phyloP scores from a whole-genome alignment of 2,113 vertebrate genomes.

The Paramisgurnus dabryanus region DNA sequence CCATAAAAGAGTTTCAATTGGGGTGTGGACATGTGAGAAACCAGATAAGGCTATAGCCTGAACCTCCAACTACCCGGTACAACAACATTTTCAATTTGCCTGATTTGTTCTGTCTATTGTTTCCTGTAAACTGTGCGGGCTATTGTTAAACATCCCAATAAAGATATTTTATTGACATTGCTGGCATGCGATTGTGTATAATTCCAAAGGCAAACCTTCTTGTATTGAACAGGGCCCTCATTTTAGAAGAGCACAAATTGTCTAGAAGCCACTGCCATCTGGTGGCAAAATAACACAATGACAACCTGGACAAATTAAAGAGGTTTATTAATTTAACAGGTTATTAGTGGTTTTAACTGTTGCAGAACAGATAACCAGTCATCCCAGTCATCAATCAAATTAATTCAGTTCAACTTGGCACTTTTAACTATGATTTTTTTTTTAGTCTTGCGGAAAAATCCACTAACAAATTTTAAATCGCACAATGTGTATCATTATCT shows the following conservation, averaged over 20 bases:
- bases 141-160: conserved; percentile 22
- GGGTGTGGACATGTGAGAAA: background rate
- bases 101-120: background rate
- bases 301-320: background rate
- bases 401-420: background rate
- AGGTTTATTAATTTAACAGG: background rate
- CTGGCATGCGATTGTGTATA: background rate
- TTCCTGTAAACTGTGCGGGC: background rate
- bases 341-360: background rate
- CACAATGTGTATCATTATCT: background rate
- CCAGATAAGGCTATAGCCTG: background rate
- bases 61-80: background rate
- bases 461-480: background rate
- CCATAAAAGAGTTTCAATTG: conserved; percentile 17
- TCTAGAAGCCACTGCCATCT: conserved; percentile 38
- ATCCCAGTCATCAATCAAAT: background rate
- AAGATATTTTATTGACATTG: background rate
- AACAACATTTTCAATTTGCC: conserved; percentile 2
- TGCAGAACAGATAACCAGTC: background rate
- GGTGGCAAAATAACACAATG: conserved; percentile 17
- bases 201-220: too few species aligned
- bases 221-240: background rate
- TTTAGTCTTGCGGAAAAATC: background rate
- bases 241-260: background rate
- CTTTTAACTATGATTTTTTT: background rate